phyloP scores from a whole-genome alignment of 2,888 invertebrate species.

The Ctenicera cuprea region DNA sequence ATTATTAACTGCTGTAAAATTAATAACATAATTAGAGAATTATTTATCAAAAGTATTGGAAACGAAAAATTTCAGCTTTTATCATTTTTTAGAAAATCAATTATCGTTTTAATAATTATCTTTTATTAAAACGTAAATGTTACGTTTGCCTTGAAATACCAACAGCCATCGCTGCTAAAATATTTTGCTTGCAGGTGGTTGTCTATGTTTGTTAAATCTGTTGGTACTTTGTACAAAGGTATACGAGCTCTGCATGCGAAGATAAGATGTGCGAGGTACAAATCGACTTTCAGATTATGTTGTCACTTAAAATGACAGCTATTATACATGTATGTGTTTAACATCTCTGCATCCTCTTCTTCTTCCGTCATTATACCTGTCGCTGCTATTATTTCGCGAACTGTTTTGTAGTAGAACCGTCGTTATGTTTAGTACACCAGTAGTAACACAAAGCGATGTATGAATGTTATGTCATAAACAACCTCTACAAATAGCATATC shows the following conservation, averaged over 20 bases:
- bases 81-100: too few species aligned
- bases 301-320: constrained; percentile 53
- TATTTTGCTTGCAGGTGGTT: background rate
- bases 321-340: constrained; percentile 49
- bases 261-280: constrained; percentile 50
- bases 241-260: constrained; percentile 33
- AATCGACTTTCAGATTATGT: constrained; percentile 53
- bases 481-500: too few species aligned
- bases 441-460: background rate
- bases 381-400: constrained; percentile 15
- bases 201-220: constrained; percentile 44
- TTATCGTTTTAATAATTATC: too few species aligned
- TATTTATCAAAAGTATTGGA: too few species aligned
- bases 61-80: too few species aligned
- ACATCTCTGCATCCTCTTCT: constrained; percentile 43
- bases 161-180: too few species aligned
- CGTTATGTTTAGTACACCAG: constrained; percentile 8
- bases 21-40: too few species aligned
- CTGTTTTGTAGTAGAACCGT: constrained; percentile 6
- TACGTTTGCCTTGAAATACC: too few species aligned
- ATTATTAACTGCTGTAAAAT: too few species aligned
- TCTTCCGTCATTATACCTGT: constrained; percentile 24
- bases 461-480: background rate
- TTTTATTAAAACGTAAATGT: too few species aligned
- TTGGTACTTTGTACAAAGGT: constrained; percentile 40